Evolutionary conservation across 53 echinoderm and acorn worm species (phyloP), one percentile per base, ranked within the genome.

Genomic region (Patiria pectinifera): DNA sequence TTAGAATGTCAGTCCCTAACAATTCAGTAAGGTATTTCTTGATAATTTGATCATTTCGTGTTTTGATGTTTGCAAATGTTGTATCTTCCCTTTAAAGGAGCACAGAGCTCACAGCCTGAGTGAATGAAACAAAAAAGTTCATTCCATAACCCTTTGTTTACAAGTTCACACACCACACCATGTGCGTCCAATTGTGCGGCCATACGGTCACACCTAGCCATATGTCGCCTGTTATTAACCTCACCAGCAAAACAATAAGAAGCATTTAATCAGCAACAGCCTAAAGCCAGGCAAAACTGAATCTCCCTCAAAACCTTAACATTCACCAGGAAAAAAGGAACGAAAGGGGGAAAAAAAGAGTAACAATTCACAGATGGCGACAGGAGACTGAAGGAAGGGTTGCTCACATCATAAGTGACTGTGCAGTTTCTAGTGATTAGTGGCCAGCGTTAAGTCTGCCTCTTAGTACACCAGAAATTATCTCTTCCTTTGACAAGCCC

Each of bases 261-360:
- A 90, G 69, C 70, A 12, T 47, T 69, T 90, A 80, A 90, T 90
- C 80, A 90, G 47, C 22, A 43, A 6, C 46, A 80, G 80, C 66
- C 18, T 71, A 19, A 58, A 43, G 7, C 53, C 24, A 12, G 47
- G 6, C 2, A 58, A 82, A 82, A 53, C 24, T 10, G 45, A 43
- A 66, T 26, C 12, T 62, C 59, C 11, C 69, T 13, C 45, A 7
- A 84, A 62, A 66, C 63, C 69, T 16, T 16, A 2, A 62, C 63
- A 12, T 66, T 62, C 66, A 53, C n/a, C 53, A 5, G 8, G 53
- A 53, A 53, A 53, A 53, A 53, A 53, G 53, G 53, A 53, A 53
- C 8, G 53, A 53, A 53, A 53, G 53, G 53, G 53, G 8, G 53
- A 53, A 69, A 66, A 63, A 66, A 15, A 66, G 19, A 66, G 15